Percentiles rank a stretch among this genome's conserved stretches.
phyloP scores from a whole-genome alignment of 2,113 vertebrate genomes.

The Phainopepla nitens region DNA sequence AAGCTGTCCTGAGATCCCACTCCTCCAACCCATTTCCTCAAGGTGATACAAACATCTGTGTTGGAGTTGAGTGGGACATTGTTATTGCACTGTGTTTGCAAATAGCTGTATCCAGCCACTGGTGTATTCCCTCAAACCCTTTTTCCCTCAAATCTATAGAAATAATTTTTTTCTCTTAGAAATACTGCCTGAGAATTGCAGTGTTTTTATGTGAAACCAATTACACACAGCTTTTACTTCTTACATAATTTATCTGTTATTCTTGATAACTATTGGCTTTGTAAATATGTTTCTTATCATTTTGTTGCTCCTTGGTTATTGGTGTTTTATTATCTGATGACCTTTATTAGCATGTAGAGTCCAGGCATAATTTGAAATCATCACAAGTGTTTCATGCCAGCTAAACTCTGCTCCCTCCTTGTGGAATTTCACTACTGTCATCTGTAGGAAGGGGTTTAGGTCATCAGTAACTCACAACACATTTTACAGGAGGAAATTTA shows the following conservation, averaged over 20 bases:
- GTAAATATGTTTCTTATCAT: not conserved
- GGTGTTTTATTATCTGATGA: not conserved
- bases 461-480: not conserved
- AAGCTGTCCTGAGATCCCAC: not conserved
- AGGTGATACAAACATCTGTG: not conserved
- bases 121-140: not conserved
- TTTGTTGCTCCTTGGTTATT: not conserved
- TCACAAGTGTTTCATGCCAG: not conserved
- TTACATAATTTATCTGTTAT: not conserved
- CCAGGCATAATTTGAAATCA: not conserved
- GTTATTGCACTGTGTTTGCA: not conserved
- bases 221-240: not conserved
- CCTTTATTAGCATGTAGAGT: not conserved
- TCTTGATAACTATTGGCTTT: not conserved
- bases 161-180: not conserved
- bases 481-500: not conserved
- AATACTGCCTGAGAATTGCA: not conserved
- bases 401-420: not conserved
- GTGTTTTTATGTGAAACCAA: not conserved
- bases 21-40: not conserved
- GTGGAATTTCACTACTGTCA: not conserved
- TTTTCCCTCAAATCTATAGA: too few species aligned
- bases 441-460: not conserved
- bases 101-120: not conserved
- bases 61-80: not conserved